phyloP scores from a whole-genome alignment of 2,888 invertebrate species.

The Cerastis rubricosa region DNA sequence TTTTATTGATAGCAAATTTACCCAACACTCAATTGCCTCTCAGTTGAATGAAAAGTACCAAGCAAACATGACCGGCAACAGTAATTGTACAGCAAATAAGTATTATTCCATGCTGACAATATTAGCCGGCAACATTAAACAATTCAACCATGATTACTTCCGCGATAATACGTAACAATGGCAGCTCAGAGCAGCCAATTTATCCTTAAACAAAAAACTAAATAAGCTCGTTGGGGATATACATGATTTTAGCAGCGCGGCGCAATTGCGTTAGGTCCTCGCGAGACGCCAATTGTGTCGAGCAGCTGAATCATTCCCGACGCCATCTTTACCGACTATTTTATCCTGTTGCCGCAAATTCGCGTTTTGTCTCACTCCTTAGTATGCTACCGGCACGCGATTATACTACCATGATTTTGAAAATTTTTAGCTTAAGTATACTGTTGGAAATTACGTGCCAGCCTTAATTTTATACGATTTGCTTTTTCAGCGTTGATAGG shows the following conservation, averaged over 20 bases:
- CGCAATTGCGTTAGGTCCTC: conserved; percentile 56
- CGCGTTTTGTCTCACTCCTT: conserved; percentile 48
- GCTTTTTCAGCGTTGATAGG: background rate
- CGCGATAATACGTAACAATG: conserved; percentile 25
- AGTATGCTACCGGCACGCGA: conserved; percentile 30
- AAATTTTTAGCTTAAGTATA: conserved; percentile 12
- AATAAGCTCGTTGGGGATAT: conserved; percentile 40
- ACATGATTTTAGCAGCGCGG: conserved; percentile 52
- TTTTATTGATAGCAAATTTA: background rate
- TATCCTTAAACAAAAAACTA: conserved; percentile 47
- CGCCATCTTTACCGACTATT: conserved; percentile 54
- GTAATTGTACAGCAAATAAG: conserved; percentile 8
- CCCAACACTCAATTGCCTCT: background rate
- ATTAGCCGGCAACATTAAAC: conserved; percentile 8
- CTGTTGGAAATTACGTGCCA: conserved; percentile 9
- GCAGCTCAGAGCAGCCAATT: conserved; percentile 31
- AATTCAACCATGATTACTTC: conserved; percentile 13
- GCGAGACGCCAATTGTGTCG: conserved; percentile 55
- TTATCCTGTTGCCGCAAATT: conserved; percentile 58
- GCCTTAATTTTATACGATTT: background rate
- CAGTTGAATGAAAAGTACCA: conserved; percentile 12
- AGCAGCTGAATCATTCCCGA: conserved; percentile 37
- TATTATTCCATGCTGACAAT: background rate
- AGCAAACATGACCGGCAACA: conserved; percentile 23
- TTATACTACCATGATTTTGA: conserved; percentile 19